Evolutionary conservation across 2,888 invertebrate species (phyloP).

Genomic region (Anodontia alba): DNA sequence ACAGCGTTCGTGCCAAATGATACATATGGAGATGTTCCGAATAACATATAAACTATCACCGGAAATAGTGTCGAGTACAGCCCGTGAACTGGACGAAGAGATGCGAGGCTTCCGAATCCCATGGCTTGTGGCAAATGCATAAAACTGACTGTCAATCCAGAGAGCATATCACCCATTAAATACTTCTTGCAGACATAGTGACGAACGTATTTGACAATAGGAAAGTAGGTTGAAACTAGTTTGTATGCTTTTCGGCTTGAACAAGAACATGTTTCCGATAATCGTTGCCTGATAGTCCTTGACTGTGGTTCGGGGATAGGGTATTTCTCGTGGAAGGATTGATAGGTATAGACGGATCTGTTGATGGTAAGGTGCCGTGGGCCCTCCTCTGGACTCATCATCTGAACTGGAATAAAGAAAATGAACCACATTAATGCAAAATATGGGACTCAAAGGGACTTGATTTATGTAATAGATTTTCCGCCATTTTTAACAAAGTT

Average conservation of each 20-base stretch:
- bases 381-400: background rate
- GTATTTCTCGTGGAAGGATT: constrained; percentile 26
- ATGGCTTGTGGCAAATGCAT: constrained; percentile 82
- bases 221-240: constrained; percentile 44
- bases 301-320: background rate
- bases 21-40: constrained; percentile 75
- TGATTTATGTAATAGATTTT: too few relatives aligned
- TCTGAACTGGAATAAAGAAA: constrained; percentile 7
- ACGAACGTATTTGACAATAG: constrained; percentile 54
- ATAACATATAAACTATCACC: constrained; percentile 75
- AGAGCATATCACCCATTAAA: constrained; percentile 70
- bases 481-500: too few relatives aligned
- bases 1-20: constrained; percentile 80
- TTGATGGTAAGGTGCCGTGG: constrained; percentile 22
- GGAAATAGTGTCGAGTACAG: constrained; percentile 79
- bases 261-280: constrained; percentile 4
- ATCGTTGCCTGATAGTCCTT: background rate
- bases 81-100: constrained; percentile 74
- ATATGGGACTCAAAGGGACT: too few relatives aligned
- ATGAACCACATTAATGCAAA: too few relatives aligned
- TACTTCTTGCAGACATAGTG: constrained; percentile 68
- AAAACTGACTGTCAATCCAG: constrained; percentile 78
- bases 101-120: constrained; percentile 77
- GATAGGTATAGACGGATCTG: constrained; percentile 26
- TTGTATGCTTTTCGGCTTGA: constrained; percentile 16